Percentiles rank a stretch among this genome's conserved stretches.
Conservation (phyloP, 2,113 vertebrate species). For the Antechinus flavipes region DNA sequence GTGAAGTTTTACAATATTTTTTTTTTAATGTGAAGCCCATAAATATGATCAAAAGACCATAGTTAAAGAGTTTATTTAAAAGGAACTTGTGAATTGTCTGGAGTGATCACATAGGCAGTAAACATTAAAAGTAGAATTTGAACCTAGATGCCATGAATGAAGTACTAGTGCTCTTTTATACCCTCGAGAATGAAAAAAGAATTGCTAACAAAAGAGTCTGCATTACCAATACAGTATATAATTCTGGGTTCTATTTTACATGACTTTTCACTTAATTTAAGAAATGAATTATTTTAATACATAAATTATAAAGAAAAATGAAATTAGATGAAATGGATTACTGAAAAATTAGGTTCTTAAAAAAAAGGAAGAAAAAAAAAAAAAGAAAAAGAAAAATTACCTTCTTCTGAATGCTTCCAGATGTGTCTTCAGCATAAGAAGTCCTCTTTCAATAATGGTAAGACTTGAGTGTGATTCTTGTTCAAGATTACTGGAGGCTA, state of each 20-base stretch:
- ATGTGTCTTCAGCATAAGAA: slow-evolving; percentile 99
- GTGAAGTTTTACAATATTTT: neutral
- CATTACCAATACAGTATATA: neutral
- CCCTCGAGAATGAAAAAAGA: neutral
- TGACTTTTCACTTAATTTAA: neutral
- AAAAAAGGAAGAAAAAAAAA: too few relatives aligned
- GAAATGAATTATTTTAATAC: slow-evolving; percentile 28
- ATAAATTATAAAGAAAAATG: slow-evolving; percentile 31
- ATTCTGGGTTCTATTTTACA: neutral
- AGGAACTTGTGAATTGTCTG: neutral
- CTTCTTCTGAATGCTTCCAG: slow-evolving; percentile 98
- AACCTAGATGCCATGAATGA: too few relatives aligned
- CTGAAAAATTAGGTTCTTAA: slow-evolving; percentile 89
- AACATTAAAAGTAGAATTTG: neutral
- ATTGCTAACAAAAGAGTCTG: neutral
- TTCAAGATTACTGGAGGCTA: slow-evolving; percentile 96
- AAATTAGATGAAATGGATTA: slow-evolving; percentile 24
- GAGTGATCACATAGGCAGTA: neutral
- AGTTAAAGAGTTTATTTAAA: neutral
- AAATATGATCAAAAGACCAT: neutral
- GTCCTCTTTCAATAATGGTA: slow-evolving; percentile 97
- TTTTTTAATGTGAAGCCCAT: neutral
- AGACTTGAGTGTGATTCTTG: slow-evolving; percentile 96
- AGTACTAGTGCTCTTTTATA: neutral
- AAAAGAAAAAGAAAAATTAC: slow-evolving; percentile 81